Base-by-base conservation (phyloP, 2,888 invertebrate genomes). In the Candidula unifasciata region DNA sequence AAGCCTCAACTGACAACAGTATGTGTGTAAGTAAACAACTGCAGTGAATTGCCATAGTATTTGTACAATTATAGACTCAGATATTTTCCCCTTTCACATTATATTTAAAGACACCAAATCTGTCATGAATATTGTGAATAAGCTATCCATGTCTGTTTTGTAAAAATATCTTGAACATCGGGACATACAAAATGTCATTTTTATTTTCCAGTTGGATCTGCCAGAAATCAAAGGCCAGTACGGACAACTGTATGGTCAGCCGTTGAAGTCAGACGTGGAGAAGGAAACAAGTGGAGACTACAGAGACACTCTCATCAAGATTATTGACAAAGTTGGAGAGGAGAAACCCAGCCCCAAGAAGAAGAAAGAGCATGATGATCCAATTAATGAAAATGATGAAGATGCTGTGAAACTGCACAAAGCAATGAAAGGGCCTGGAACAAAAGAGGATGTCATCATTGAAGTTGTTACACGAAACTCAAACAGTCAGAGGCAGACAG, bases 241-340 rank as follows among this genome's bases (percentile, higher is more conserved):
- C 88, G 89, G 91, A 83, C 89, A 90, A 81, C 89, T 91, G 78
- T 93, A 93, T 85, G 93, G 91, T 27, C 91, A 90, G 69, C 90
- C 90, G 68, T 87, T 94, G 76, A 88, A 88, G 24, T 91, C 92
- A 30, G 90, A 89, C 21, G 90, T 94, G 21, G 90, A 92, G 52
- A 88, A 90, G 18, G 93, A 94, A 81, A 92, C 92, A 78, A 90
- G 90, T 78, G 94, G 94, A 30, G 93, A 93, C 87, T 93, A 93
- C 87, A 90, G 91, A 84, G 88, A 89, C 52, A 87, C 93, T 71
- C 87, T 94, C 30, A 88, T 93, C 37, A 88, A 88, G 27, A 86
- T 92, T 21, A 86, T 91, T 64, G 90, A 90, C 74, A 89, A 90
- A 82, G 76, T 52, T 44, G 82, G 76, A 21, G 76, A 76, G 13